phyloP scores from a whole-genome alignment of 2,113 vertebrate genomes.

The Regulus satrapa region DNA sequence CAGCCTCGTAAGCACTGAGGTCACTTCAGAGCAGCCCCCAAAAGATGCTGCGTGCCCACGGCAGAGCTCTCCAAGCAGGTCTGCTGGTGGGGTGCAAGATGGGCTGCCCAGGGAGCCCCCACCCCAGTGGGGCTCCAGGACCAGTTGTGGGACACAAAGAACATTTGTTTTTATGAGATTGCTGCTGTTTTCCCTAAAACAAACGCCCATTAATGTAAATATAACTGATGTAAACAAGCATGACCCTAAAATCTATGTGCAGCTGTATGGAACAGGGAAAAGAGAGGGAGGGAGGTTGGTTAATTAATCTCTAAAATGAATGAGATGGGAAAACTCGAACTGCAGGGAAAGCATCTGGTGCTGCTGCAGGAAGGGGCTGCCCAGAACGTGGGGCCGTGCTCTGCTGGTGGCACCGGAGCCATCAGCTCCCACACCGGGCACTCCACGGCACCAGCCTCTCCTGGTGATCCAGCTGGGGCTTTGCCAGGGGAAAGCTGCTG shows the following conservation, averaged over 20 bases:
- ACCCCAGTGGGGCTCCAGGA: not conserved
- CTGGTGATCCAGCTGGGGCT: not conserved
- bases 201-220: slow-evolving; percentile 10
- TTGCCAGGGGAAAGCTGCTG: not conserved
- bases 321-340: not conserved
- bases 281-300: not conserved
- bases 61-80: not conserved
- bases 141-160: not conserved
- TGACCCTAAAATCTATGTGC: slow-evolving; percentile 34
- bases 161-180: not conserved
- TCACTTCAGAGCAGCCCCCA: not conserved
- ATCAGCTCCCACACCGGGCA: accelerated
- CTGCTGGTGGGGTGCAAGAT: not conserved
- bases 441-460: not conserved
- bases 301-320: slow-evolving; percentile 4
- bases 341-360: not conserved
- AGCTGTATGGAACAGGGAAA: not conserved
- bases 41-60: accelerated
- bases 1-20: not conserved
- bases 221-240: not conserved
- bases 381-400: accelerated
- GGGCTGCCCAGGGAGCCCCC: not conserved
- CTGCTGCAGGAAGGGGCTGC: not conserved
- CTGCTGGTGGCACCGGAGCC: accelerated
- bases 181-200: not conserved